Percentiles rank a stretch among this genome's conserved stretches.
Evolutionary conservation across 1,140 invertebrate genomes (phyloP).

Genomic region (Ectropis grisescens): DNA sequence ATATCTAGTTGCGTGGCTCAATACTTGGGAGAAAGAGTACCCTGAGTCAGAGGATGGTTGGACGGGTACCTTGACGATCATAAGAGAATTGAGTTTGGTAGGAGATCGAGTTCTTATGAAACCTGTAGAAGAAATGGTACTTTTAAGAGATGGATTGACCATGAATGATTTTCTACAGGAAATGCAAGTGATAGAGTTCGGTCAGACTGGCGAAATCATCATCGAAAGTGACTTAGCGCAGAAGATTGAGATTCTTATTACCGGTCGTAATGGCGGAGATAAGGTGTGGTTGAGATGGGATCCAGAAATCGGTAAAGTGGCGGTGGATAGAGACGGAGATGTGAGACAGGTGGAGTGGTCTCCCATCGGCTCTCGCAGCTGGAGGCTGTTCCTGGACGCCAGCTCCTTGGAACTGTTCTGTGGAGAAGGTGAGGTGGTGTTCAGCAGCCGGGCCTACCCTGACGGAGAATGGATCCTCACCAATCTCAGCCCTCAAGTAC

Average conservation of each 20-base stretch:
- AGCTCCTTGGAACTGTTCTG: constrained; percentile 57
- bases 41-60: constrained; percentile 53
- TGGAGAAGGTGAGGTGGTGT: constrained; percentile 57
- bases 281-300: constrained; percentile 38
- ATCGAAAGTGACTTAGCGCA: constrained; percentile 28
- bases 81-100: constrained; percentile 40
- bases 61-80: constrained; percentile 49
- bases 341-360: constrained; percentile 46
- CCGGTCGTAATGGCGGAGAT: constrained; percentile 35
- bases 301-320: constrained; percentile 29
- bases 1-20: constrained; percentile 51
- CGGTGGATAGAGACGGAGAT: constrained; percentile 34
- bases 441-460: constrained; percentile 44
- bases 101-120: constrained; percentile 36
- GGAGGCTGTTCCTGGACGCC: constrained; percentile 48
- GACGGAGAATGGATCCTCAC: constrained; percentile 39
- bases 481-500: constrained; percentile 29
- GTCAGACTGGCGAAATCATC: constrained; percentile 39
- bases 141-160: constrained; percentile 23
- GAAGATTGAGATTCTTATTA: constrained; percentile 34
- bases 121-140: constrained; percentile 31
- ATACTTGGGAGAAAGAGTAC: constrained; percentile 53
- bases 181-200: constrained; percentile 22
- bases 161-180: constrained; percentile 17
- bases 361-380: constrained; percentile 21